Evolutionary conservation across 2,888 invertebrate species (phyloP), one percentile per base, ranked within the genome.

Genomic region (Drosophila atroscutellata): DNA sequence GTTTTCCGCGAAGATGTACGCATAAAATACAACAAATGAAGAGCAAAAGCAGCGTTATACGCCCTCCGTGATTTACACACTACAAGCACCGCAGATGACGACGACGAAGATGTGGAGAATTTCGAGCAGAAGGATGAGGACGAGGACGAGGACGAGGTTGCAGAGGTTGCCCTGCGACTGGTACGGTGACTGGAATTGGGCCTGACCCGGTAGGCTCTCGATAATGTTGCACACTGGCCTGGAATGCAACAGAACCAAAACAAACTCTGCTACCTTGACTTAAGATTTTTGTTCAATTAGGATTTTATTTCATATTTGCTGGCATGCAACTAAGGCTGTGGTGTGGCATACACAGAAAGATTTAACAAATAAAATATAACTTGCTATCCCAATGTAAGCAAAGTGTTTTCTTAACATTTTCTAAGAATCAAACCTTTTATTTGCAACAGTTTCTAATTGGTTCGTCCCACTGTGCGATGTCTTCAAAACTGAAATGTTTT

Each of bases 11-110:
- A 89, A 89, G 84, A 87, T 87, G 90, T 87, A 88, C 88, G 81
- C 89, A 90, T 89, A 87, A 89, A 87, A 87, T 81, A 87, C 87
- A 87, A 89, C 89, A 87, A 87, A 87, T 89, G 89, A 87, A 87
- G 87, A 87, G 87, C 87, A 89, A 86, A 83, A 85, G 89, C 81
- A 80, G 71, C 75, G 89, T 80, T 86, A 85, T 87, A 87, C 83
- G 89, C 86, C 89, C 85, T 85, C 85, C 83, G 73, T 89, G 89
- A 87, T 87, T 89, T 89, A 87, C 86, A 87, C 80, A 81, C 85
- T 51, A 42, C 34, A 34, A 62, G 20, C 63, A 57, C 50, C 51
- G 26, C 28, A 37, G 37, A 24, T 7, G 54, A 18, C 8, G 51
- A 28, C 11, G 55, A 34, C 18, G 36, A 47, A 4, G 52, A 56